Evolutionary conservation across 2,113 vertebrate species (phyloP).

Genomic region (Psophia crepitans): DNA sequence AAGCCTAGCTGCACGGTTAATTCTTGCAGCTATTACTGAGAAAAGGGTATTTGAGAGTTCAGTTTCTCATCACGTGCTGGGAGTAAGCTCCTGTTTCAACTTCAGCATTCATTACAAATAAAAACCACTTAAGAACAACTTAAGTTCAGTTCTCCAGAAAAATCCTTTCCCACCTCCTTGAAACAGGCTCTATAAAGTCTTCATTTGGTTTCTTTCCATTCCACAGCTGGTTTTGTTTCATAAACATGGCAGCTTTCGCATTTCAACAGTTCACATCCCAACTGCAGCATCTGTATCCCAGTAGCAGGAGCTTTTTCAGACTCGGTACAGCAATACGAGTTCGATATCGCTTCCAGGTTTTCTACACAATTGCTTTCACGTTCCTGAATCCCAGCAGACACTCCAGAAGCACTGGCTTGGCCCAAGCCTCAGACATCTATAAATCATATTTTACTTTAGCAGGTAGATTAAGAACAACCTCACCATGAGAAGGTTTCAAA

Average conservation of each 20-base stretch:
- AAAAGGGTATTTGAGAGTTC: background rate
- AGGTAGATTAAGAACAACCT: background rate
- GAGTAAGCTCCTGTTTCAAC: background rate
- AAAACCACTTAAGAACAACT: background rate
- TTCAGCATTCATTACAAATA: background rate
- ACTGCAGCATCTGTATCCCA: background rate
- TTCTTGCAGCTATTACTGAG: background rate
- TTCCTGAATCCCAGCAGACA: background rate
- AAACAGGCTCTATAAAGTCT: fast-evolving
- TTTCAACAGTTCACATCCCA: background rate
- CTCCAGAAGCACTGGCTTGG: background rate
- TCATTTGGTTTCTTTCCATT: background rate
- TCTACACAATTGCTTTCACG: background rate
- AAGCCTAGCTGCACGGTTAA: fast-evolving
- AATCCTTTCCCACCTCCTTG: background rate
- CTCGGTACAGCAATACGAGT: fast-evolving
- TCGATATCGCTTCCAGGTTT: background rate
- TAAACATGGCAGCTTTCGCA: background rate
- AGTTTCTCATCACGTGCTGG: background rate
- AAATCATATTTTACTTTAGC: fast-evolving
- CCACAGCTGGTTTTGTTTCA: background rate
- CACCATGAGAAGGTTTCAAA: background rate
- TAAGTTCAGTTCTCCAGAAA: background rate
- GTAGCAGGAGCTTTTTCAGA: background rate
- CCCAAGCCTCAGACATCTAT: background rate